Evolutionary conservation across 2,888 invertebrate species (phyloP).

Genomic region (Microctonus aethiopoides): DNA sequence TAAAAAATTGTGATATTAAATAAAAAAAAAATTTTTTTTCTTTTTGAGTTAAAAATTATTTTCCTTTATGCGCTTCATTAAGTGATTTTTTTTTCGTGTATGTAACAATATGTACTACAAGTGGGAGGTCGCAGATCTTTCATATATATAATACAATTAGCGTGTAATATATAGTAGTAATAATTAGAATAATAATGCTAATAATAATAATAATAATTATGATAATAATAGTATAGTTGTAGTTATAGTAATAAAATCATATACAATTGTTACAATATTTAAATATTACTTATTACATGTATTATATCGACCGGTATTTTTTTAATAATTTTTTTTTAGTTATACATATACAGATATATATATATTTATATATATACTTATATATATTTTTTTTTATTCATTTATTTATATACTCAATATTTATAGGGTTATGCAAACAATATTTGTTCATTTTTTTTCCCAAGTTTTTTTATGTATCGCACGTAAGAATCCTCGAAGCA

Average conservation of each 20-base stretch:
- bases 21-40: conserved; percentile 19
- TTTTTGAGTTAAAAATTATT: conserved; percentile 8
- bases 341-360: conserved; percentile 52
- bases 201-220: too few relatives aligned
- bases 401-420: conserved; percentile 62
- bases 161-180: conserved; percentile 54
- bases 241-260: conserved; percentile 66
- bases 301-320: conserved; percentile 60
- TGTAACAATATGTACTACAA: conserved; percentile 61
- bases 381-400: conserved; percentile 49
- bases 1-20: conserved; percentile 38
- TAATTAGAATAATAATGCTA: too few relatives aligned
- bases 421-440: conserved; percentile 62
- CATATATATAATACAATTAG: conserved; percentile 67
- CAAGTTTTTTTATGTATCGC: conserved; percentile 36
- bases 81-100: conserved; percentile 41
- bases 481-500: conserved; percentile 33
- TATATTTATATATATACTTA: conserved; percentile 59
- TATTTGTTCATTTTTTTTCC: conserved; percentile 38
- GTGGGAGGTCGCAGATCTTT: conserved; percentile 61
- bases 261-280: conserved; percentile 68
- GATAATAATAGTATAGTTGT: conserved; percentile 44
- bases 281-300: conserved; percentile 68
- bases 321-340: conserved; percentile 31
- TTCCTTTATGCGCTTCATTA: conserved; percentile 15